Evolutionary conservation across 2,113 vertebrate species (phyloP).

Genomic region (Alectura lathami): DNA sequence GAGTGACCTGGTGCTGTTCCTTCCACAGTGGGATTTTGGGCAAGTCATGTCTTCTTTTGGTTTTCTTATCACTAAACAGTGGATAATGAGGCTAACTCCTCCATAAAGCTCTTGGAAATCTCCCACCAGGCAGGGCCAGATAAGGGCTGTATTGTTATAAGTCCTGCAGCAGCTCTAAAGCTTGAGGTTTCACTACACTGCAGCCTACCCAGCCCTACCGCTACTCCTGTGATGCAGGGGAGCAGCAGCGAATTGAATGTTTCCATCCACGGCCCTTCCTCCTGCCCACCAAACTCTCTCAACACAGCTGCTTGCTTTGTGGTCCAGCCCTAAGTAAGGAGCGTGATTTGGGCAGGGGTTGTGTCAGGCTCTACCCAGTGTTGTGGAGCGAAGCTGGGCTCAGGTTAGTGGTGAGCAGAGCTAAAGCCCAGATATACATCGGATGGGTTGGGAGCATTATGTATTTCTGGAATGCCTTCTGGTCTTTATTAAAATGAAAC

Average conservation of each 20-base stretch:
- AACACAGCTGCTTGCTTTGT: not conserved
- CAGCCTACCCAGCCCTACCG: not conserved
- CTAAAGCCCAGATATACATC: constrained; percentile 39
- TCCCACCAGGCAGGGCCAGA: not conserved
- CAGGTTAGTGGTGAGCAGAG: not conserved
- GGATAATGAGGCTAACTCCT: not conserved
- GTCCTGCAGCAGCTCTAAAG: not conserved
- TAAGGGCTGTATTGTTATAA: not conserved
- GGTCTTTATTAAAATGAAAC: constrained; percentile 76
- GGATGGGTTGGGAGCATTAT: constrained; percentile 54
- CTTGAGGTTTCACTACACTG: not conserved
- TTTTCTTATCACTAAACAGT: not conserved
- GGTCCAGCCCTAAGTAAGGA: not conserved
- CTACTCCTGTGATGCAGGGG: not conserved
- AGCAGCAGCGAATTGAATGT: fast-evolving
- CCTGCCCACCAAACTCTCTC: not conserved
- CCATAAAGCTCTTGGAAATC: constrained; percentile 15
- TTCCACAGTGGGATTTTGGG: not conserved
- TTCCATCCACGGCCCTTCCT: not conserved
- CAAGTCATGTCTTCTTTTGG: not conserved
- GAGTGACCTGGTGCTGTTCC: constrained; percentile 7
- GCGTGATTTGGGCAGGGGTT: not conserved
- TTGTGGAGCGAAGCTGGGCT: not conserved
- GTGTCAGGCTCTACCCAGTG: not conserved
- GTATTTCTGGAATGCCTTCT: constrained; percentile 70